phyloP scores from a whole-genome alignment of 2,113 vertebrate species.

The Brachypodius melanocephalos region DNA sequence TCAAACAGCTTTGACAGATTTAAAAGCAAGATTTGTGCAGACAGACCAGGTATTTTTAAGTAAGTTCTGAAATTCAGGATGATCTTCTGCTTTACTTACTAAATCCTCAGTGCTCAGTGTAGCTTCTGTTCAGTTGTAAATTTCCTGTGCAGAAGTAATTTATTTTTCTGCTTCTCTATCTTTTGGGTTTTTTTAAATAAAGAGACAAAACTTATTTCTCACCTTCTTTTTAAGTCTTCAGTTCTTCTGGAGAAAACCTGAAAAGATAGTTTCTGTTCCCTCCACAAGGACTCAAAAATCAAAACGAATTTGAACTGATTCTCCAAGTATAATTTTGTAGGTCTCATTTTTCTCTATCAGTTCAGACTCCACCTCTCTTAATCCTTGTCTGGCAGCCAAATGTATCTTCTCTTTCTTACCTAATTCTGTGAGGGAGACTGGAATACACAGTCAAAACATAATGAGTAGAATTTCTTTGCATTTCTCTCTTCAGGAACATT shows the following conservation, averaged over 20 bases:
- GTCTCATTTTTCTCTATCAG: not conserved
- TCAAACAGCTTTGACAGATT: not conserved
- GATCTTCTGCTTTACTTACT: not conserved
- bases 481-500: not conserved
- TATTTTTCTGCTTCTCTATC: not conserved
- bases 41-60: not conserved
- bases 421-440: not conserved
- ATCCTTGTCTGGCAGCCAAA: not conserved
- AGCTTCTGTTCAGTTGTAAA: not conserved
- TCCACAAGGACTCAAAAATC: not conserved
- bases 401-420: not conserved
- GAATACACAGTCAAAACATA: not conserved
- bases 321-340: not conserved
- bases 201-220: not conserved
- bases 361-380: not conserved
- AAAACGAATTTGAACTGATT: not conserved
- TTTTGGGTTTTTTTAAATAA: not conserved
- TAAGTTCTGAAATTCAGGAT: not conserved
- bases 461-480: not conserved
- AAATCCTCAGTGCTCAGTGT: not conserved
- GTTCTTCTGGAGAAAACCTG: not conserved
- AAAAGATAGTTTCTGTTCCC: not conserved
- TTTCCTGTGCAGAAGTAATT: not conserved
- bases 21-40: not conserved
- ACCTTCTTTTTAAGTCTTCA: not conserved